phyloP scores from a whole-genome alignment of 2,797 vertebrate species.

The Clarias pachynema region DNA sequence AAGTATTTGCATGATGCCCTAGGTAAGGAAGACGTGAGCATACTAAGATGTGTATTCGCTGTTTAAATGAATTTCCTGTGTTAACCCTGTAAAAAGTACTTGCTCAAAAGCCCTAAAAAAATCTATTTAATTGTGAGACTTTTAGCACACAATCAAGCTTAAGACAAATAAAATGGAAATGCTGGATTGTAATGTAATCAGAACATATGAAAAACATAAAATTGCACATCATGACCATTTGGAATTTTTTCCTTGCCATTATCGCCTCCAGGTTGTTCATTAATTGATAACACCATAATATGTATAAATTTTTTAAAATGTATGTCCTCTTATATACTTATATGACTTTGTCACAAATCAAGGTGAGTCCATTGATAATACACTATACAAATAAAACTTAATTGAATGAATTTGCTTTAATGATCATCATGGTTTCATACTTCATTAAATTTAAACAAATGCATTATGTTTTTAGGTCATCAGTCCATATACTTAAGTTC shows the following conservation, averaged over 20 bases:
- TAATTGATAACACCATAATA: too few species aligned
- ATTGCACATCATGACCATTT: too few species aligned
- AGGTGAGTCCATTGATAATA: too few species aligned
- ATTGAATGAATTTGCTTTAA: not conserved
- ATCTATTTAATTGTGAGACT: not conserved
- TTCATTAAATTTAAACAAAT: not conserved
- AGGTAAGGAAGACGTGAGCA: conserved; percentile 74
- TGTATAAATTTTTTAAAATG: too few species aligned
- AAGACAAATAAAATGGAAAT: not conserved
- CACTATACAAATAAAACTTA: too few species aligned
- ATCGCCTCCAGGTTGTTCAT: too few species aligned
- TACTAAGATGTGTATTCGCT: not conserved
- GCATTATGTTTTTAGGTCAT: not conserved
- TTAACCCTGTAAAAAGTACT: not conserved
- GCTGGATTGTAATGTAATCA: not conserved
- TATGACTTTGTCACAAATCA: too few species aligned
- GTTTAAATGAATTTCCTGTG: not conserved
- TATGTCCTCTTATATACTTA: too few species aligned
- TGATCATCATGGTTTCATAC: not conserved
- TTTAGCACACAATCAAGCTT: not conserved
- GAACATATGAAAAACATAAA: too few species aligned
- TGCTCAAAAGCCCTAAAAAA: not conserved
- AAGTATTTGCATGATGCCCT: conserved; percentile 94
- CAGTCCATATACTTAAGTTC: not conserved
- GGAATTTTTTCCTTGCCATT: too few species aligned